Evolutionary conservation across 2,888 invertebrate species (phyloP), one percentile per base, ranked within the genome.

Genomic region (Drosophila stalkeri): DNA sequence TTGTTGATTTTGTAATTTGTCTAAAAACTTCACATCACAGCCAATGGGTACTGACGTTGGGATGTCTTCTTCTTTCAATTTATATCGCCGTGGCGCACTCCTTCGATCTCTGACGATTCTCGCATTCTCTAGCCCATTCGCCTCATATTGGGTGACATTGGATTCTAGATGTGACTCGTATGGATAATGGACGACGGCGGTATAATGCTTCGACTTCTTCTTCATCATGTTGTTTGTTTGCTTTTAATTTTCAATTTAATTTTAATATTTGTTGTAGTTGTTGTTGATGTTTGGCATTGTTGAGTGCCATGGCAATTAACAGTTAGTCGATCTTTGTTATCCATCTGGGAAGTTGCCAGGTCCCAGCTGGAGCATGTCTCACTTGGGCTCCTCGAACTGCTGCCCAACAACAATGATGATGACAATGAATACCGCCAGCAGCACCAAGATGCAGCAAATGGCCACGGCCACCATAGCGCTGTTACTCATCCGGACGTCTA

Each of bases 321-420:
- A 93, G 77, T 91, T 91, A 70, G 87, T 90, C 86, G 91, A 91
- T 91, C 92, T 91, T 90, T 93, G 93, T 92, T 93, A 93, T 93
- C 93, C 93, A 92, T 93, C 92, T 90, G 93, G 93, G 91, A 92
- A 93, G 81, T 93, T 93, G 73, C 93, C 93, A 75, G 93, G 93
- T 92, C 93, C 93, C 93, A 93, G 91, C 80, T 93, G 93, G 90
- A 93, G 93, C 75, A 93, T 92, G 91, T 93, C 93, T 93, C 93
- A 95, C 89, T 94, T 94, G 77, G 95, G 95, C 75, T 93, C 94
- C 89, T 95, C 95, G 92, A 96, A 95, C 89, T 95, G 95, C 94
- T 97, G 96, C 27, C 96, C 97, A 75, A 96, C 96, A 80, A 96
- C 96, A 87, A 97, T 96, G 93, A 97, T 97, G 91, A 97, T 95